Evolutionary conservation across 2,113 vertebrate species (phyloP).

Genomic region (Ramphastos sulfuratus): DNA sequence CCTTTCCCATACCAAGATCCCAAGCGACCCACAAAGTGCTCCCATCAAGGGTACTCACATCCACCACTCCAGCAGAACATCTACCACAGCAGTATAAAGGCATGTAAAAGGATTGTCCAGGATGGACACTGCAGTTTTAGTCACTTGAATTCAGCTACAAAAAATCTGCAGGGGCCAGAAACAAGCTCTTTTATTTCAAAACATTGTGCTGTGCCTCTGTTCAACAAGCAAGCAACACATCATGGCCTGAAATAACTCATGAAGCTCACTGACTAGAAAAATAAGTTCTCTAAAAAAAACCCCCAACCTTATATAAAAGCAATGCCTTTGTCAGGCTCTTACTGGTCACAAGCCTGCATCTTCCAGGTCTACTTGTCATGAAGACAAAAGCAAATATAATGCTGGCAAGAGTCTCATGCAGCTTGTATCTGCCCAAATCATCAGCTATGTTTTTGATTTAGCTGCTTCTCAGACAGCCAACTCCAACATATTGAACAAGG

Average conservation of each 20-base stretch:
- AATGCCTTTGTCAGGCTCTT: slow-evolving; percentile 3
- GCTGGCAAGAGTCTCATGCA: background rate
- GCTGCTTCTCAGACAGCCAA: background rate
- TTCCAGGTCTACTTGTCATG: background rate
- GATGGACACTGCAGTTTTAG: background rate
- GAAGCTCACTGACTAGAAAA: background rate
- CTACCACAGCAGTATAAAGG: no score
- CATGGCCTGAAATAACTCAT: slow-evolving; percentile 29
- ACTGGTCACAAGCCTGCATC: background rate
- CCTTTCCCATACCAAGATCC: background rate
- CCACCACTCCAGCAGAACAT: background rate
- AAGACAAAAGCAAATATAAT: slow-evolving; percentile 26
- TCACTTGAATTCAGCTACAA: background rate
- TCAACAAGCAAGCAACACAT: background rate
- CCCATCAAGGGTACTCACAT: background rate
- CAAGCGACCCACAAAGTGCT: background rate
- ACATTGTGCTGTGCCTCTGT: background rate
- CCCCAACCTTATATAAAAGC: background rate
- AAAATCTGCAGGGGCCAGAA: background rate
- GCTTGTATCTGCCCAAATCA: slow-evolving; percentile 17
- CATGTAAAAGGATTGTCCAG: rapidly evolving
- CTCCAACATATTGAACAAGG: background rate
- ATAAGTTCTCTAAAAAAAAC: background rate
- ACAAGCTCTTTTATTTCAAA: background rate
- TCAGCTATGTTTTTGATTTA: slow-evolving; percentile 37